A percentile compares a stretch with the other conserved stretches of the same genome.
phyloP scores from a whole-genome alignment of 2,113 vertebrate genomes.

The Vicugna pacos region DNA sequence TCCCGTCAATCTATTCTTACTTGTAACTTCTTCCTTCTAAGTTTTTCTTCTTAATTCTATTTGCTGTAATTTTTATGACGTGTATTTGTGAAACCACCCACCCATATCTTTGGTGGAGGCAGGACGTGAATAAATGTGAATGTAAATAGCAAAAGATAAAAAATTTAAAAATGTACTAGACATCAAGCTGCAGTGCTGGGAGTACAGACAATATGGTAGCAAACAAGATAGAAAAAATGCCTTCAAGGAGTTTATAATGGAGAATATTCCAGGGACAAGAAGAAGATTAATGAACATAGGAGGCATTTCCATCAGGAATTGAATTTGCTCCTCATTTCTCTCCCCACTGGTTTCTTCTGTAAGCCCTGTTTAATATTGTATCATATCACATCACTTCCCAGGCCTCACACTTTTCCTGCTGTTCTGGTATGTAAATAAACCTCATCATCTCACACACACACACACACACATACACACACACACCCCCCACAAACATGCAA shows the following conservation, averaged over 20 bases:
- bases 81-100: neutral
- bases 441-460: neutral
- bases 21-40: neutral
- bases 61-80: constrained; percentile 7
- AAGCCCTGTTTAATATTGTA: neutral
- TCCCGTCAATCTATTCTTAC: neutral
- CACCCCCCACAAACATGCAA: neutral
- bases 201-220: neutral
- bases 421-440: constrained; percentile 10
- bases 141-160: neutral
- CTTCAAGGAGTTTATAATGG: neutral
- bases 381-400: neutral
- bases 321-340: neutral
- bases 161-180: neutral
- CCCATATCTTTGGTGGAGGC: neutral
- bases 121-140: neutral
- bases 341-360: neutral
- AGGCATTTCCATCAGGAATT: neutral
- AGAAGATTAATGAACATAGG: neutral
- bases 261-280: neutral
- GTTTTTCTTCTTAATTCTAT: neutral
- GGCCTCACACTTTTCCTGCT: neutral
- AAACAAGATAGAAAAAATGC: neutral
- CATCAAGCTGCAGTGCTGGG: neutral
- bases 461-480: neutral